These are phyloP conservation scores for Lutjanus argentimaculatus DNA, from an alignment of 2,797 vertebrate species.

Conservation along the genomic window DNA sequence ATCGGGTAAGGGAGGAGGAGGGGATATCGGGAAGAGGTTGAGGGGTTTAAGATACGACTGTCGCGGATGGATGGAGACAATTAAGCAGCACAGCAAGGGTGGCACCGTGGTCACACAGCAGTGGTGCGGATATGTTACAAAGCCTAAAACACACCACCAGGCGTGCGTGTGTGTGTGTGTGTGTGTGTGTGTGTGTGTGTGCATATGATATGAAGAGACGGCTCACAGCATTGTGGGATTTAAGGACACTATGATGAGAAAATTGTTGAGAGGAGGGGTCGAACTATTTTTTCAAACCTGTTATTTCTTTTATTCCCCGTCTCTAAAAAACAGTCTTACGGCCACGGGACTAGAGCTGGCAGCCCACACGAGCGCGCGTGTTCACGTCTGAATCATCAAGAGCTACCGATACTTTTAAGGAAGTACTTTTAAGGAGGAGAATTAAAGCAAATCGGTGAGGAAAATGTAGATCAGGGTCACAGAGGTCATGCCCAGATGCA, in stretches of 20 bases:
- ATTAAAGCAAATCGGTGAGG: constrained; percentile 23
- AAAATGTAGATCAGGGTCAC: constrained; percentile 50
- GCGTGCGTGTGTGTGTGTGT: constrained; percentile 49
- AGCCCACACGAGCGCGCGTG: constrained; percentile 22
- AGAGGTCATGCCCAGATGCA: constrained; percentile 72
- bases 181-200: constrained; percentile 44
- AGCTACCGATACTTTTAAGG: constrained; percentile 51
- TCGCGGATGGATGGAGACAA: constrained; percentile 66
- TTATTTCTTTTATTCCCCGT: constrained; percentile 45
- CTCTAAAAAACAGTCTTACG: constrained; percentile 74
- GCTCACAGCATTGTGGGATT: constrained; percentile 77
- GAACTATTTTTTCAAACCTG: constrained; percentile 20
- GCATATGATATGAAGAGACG: constrained; percentile 75
- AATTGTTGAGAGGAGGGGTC: constrained; percentile 32
- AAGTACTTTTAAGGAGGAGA: constrained; percentile 41
- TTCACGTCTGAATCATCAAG: constrained; percentile 20
- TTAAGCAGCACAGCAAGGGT: constrained; percentile 74
- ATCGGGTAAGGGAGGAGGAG: neutral
- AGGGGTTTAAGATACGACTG: constrained; percentile 55
- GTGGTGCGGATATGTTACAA: constrained; percentile 82
- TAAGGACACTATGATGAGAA: constrained; percentile 68
- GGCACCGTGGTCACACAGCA: constrained; percentile 73
- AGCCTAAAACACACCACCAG: constrained; percentile 76
- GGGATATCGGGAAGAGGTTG: neutral
- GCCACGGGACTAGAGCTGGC: constrained; percentile 58